Conservation (phyloP, 2,888 invertebrate species). For the Ctenicera cuprea region DNA sequence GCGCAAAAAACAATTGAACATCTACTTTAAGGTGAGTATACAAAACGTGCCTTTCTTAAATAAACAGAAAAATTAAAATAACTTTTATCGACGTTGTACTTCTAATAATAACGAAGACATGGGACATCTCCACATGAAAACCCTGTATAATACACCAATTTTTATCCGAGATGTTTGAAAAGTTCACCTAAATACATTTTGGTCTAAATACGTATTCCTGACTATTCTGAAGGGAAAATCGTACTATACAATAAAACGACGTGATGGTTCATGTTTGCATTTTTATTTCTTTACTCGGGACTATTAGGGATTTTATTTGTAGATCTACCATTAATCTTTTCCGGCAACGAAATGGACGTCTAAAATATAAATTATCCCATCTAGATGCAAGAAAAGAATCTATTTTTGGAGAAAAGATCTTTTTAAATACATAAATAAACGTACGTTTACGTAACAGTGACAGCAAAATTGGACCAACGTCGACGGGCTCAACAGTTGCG, state of each 20-base stretch:
- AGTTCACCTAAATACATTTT: too few relatives aligned
- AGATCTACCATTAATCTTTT: conserved; percentile 26
- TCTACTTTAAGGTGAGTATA: too few relatives aligned
- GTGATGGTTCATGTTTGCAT: conserved; percentile 10
- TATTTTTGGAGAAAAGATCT: conserved; percentile 26
- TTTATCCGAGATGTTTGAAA: too few relatives aligned
- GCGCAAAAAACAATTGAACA: too few relatives aligned
- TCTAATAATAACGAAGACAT: too few relatives aligned
- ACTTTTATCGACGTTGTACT: too few relatives aligned
- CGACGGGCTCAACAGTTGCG: conserved; percentile 32
- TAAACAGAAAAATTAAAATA: too few relatives aligned
- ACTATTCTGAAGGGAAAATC: background rate
- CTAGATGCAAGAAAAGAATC: conserved; percentile 23
- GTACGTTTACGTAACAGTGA: conserved; percentile 24
- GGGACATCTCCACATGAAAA: too few relatives aligned
- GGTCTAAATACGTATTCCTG: too few relatives aligned
- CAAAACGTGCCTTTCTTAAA: too few relatives aligned
- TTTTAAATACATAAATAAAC: conserved; percentile 28
- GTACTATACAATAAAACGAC: conserved; percentile 14
- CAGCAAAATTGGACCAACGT: conserved; percentile 30
- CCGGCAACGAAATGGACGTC: conserved; percentile 14
- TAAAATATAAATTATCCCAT: conserved; percentile 28
- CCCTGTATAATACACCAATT: too few relatives aligned
- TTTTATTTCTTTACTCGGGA: conserved; percentile 18
- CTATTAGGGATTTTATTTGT: conserved; percentile 26